Conservation (phyloP, 2,888 invertebrate species). For the Rutpela maculata region DNA sequence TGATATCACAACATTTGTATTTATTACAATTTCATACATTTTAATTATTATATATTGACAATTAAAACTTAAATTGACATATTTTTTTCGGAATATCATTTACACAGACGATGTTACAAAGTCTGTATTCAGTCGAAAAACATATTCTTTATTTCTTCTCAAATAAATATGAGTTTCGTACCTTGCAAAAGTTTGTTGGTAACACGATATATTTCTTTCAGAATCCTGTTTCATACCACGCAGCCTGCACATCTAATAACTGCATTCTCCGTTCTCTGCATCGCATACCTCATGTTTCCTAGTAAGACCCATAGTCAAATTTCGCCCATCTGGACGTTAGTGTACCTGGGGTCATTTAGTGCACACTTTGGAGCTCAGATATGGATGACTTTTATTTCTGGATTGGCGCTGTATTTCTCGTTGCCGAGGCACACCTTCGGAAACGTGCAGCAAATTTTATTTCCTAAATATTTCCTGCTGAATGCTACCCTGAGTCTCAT, state of each 20-base stretch:
- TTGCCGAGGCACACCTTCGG: constrained; percentile 92
- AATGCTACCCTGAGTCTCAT: constrained; percentile 85
- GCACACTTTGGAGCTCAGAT: constrained; percentile 91
- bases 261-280: constrained; percentile 78
- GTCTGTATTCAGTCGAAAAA: too few species aligned
- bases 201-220: constrained; percentile 71
- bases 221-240: constrained; percentile 83
- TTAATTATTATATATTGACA: too few species aligned
- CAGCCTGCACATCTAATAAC: constrained; percentile 89
- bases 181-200: too few species aligned
- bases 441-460: constrained; percentile 89
- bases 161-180: too few species aligned
- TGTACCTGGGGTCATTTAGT: constrained; percentile 87
- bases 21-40: too few species aligned
- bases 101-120: too few species aligned
- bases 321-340: constrained; percentile 77
- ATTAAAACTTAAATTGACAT: too few species aligned
- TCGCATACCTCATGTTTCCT: constrained; percentile 75
- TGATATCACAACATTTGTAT: too few species aligned
- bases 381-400: constrained; percentile 96
- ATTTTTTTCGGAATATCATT: too few species aligned
- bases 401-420: constrained; percentile 89
- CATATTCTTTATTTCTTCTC: too few species aligned
- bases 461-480: constrained; percentile 90
- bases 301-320: constrained; percentile 64